Evolutionary conservation across 2,113 vertebrate genomes (phyloP).

Genomic region (Chaetorhynchus papuensis): DNA sequence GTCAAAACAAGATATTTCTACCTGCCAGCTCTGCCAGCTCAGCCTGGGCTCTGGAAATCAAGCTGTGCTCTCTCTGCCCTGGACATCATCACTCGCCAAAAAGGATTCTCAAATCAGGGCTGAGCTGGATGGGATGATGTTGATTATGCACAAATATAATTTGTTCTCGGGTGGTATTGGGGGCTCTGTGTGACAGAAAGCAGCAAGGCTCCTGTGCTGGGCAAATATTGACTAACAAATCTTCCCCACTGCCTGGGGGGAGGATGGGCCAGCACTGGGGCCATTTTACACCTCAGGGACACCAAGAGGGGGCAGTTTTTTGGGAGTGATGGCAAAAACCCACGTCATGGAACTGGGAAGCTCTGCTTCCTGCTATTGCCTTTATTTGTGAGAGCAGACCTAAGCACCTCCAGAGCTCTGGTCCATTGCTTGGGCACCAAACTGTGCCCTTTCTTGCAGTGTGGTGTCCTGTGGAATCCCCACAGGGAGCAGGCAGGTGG

Average conservation of each 20-base stretch:
- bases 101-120: slow-evolving; percentile 4
- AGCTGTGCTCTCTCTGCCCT: slow-evolving; percentile 61
- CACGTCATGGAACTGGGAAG: background rate
- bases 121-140: slow-evolving; percentile 3
- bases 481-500: background rate
- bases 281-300: background rate
- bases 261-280: background rate
- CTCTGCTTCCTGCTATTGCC: background rate
- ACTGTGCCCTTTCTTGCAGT: background rate
- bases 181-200: background rate
- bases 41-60: slow-evolving; percentile 57
- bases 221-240: background rate
- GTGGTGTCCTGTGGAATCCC: background rate
- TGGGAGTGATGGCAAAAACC: background rate
- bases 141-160: background rate
- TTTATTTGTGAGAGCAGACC: background rate
- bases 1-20: slow-evolving; percentile 65
- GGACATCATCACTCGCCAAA: slow-evolving; percentile 42
- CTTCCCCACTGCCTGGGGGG: background rate
- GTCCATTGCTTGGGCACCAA: background rate
- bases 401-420: background rate
- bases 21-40: slow-evolving; percentile 58
- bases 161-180: background rate
- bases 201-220: background rate
- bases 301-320: background rate